Evolutionary conservation across 2,888 invertebrate genomes (phyloP).

Genomic region (Megastigmus dorsalis): DNA sequence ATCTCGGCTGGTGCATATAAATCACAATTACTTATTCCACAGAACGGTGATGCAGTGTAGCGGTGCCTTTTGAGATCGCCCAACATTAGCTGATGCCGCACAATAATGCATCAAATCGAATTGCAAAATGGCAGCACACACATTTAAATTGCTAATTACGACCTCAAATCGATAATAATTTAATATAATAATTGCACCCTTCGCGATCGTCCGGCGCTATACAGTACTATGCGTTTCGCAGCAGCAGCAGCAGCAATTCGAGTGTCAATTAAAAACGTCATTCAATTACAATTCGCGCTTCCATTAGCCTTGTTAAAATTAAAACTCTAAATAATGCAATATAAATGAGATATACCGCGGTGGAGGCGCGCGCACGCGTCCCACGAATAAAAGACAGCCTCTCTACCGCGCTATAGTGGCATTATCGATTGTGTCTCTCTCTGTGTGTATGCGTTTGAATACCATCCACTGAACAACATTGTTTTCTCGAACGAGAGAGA

Average conservation of each 20-base stretch:
- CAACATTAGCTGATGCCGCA: constrained; percentile 30
- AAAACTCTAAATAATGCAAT: constrained; percentile 38
- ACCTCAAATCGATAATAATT: constrained; percentile 44
- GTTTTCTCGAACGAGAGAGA: constrained; percentile 18
- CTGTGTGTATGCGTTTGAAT: background rate
- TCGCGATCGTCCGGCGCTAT: too few relatives aligned
- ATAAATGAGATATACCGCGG: constrained; percentile 26
- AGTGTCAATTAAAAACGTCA: constrained; percentile 34
- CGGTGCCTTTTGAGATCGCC: constrained; percentile 23
- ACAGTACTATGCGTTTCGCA: background rate
- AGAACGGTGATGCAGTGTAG: background rate
- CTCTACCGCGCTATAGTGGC: background rate
- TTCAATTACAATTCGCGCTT: constrained; percentile 38
- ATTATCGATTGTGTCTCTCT: background rate
- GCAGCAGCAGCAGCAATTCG: too few relatives aligned
- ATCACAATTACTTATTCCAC: constrained; percentile 23
- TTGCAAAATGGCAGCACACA: constrained; percentile 43
- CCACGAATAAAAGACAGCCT: background rate
- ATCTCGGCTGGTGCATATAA: constrained; percentile 31
- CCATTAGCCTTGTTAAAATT: constrained; percentile 43
- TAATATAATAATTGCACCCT: constrained; percentile 47
- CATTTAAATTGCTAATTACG: constrained; percentile 51
- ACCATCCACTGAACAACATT: background rate
- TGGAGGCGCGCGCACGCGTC: too few relatives aligned
- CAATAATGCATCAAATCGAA: constrained; percentile 34